Conservation (phyloP, 2,113 vertebrate genomes). For the Oncorhynchus clarkii region DNA sequence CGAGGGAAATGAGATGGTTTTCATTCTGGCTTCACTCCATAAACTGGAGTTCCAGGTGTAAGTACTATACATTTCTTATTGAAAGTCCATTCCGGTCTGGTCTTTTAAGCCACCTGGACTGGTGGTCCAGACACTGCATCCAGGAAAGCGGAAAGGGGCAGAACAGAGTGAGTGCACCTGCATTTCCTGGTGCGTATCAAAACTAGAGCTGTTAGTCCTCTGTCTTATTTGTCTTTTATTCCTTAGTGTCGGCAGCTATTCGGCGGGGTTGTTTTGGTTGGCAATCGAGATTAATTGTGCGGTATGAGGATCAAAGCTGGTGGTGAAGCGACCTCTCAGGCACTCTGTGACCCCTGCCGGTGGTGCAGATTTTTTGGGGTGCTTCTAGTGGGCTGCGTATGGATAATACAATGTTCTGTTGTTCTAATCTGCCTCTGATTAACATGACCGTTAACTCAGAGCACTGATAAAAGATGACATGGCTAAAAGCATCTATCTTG, state of each 20-base stretch:
- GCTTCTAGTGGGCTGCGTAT: too few species aligned
- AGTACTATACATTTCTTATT: constrained; percentile 8
- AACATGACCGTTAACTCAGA: too few species aligned
- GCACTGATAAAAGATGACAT: too few species aligned
- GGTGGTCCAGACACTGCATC: constrained; percentile 12
- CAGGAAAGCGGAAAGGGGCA: constrained; percentile 13
- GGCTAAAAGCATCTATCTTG: too few species aligned
- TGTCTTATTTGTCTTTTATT: constrained; percentile 45
- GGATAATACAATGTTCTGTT: too few species aligned
- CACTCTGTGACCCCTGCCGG: constrained; percentile 14
- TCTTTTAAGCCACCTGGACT: constrained; percentile 29
- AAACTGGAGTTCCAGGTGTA: constrained; percentile 39
- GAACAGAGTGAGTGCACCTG: constrained; percentile 59
- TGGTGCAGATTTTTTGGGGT: not conserved
- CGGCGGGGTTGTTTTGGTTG: constrained; percentile 41
- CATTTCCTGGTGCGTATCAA: constrained; percentile 27
- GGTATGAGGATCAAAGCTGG: constrained; percentile 5
- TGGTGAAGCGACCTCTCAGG: constrained; percentile 10
- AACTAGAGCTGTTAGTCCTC: constrained; percentile 8
- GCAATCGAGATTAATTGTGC: constrained; percentile 32
- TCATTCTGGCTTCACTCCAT: constrained; percentile 5
- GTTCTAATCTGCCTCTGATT: too few species aligned
- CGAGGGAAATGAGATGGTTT: constrained; percentile 28
- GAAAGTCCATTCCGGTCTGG: not conserved
- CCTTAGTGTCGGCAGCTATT: constrained; percentile 29